Conservation (phyloP, 2,113 vertebrate genomes). For the Cyphomyrus discorhynchus region DNA sequence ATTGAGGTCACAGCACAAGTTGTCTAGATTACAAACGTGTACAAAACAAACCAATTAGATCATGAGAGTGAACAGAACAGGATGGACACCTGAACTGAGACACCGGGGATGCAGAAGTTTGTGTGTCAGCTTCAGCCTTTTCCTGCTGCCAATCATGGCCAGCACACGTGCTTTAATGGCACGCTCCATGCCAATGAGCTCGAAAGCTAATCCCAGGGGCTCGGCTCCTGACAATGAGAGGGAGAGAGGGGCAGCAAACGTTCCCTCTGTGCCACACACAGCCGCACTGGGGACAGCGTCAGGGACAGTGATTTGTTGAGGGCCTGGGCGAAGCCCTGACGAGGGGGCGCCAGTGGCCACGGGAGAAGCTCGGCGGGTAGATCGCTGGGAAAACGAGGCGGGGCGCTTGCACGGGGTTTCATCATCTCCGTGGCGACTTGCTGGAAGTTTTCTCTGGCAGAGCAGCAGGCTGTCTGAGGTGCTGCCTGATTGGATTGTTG, state of each 20-base stretch:
- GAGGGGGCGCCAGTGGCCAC: background rate
- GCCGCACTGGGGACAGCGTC: background rate
- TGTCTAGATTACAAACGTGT: background rate
- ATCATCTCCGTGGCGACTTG: slow-evolving; percentile 16
- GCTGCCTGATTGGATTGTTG: background rate
- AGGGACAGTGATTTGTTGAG: background rate
- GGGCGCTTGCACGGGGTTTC: slow-evolving; percentile 22
- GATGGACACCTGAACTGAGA: background rate
- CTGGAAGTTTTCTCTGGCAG: slow-evolving; percentile 23
- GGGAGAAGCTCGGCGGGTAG: background rate
- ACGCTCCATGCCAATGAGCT: background rate
- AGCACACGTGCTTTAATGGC: background rate
- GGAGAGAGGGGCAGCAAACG: background rate
- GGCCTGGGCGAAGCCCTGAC: background rate
- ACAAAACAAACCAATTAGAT: background rate
- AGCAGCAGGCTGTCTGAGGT: slow-evolving; percentile 28
- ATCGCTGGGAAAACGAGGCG: background rate
- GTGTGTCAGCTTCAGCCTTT: background rate
- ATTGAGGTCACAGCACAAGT: background rate
- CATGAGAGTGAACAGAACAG: background rate
- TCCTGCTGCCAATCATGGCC: background rate
- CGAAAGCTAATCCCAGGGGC: background rate
- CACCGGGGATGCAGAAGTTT: background rate
- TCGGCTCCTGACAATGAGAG: background rate
- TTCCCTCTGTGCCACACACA: background rate